Evolutionary conservation across 2,888 invertebrate species (phyloP).

Genomic region (Argyresthia albistria): DNA sequence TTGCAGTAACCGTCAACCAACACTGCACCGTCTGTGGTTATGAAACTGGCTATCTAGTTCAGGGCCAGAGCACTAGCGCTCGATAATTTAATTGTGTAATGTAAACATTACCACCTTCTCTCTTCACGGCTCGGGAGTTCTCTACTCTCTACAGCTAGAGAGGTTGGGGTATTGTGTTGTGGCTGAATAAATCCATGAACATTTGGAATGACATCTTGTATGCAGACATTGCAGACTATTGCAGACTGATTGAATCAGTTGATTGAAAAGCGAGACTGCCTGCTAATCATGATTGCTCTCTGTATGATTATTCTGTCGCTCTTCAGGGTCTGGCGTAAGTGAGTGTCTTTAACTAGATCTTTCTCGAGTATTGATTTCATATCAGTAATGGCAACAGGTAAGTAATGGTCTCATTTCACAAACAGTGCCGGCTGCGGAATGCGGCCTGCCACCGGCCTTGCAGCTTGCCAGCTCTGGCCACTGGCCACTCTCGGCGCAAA

Average conservation of each 20-base stretch:
- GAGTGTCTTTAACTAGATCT: too few relatives aligned
- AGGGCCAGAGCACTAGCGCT: conserved; percentile 33
- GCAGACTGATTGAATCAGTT: too few relatives aligned
- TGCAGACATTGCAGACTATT: too few relatives aligned
- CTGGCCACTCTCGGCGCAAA: conserved; percentile 4
- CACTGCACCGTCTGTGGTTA: conserved; percentile 28
- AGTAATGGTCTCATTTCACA: conserved; percentile 59
- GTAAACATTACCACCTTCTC: not conserved
- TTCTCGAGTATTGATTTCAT: conserved; percentile 10
- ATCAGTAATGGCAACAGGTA: conserved; percentile 32
- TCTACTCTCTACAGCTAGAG: too few relatives aligned
- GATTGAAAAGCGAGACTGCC: too few relatives aligned
- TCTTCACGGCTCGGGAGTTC: not conserved
- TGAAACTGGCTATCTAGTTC: conserved; percentile 57
- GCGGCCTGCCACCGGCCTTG: conserved; percentile 62
- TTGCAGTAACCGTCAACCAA: not conserved
- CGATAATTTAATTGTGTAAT: conserved; percentile 28
- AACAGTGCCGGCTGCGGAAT: conserved; percentile 54
- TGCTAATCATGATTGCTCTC: too few relatives aligned
- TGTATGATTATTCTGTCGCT: too few relatives aligned
- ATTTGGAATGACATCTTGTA: too few relatives aligned
- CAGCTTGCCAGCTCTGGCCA: conserved; percentile 41
- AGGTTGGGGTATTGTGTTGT: too few relatives aligned
- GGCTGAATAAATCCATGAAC: too few relatives aligned
- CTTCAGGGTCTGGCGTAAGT: too few relatives aligned